Conservation (phyloP, 2,888 invertebrate genomes). For the Tromatobia lineatoria region DNA sequence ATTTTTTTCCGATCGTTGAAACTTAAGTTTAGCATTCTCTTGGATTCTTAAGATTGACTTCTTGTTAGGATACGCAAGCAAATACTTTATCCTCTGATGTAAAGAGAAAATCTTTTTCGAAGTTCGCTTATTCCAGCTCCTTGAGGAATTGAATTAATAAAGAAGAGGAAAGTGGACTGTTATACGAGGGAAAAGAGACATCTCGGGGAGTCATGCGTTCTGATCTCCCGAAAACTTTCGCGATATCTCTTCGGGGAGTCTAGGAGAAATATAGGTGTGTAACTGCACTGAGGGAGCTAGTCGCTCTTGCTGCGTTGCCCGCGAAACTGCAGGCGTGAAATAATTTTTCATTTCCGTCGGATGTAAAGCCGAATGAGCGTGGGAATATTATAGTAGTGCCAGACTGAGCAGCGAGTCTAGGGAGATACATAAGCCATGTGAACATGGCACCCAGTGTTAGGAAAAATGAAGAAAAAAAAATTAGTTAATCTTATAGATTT, state of each 20-base stretch:
- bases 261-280: neutral
- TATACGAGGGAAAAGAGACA: constrained; percentile 9
- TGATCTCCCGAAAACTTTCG: constrained; percentile 44
- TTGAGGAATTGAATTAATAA: constrained; percentile 38
- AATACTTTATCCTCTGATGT: neutral
- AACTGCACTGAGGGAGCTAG: constrained; percentile 5
- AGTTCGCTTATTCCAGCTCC: neutral
- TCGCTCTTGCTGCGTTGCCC: neutral
- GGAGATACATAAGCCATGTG: neutral
- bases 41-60: too few species aligned
- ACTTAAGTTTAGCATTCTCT: too few species aligned
- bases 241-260: constrained; percentile 37
- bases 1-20: too few species aligned
- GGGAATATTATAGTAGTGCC: constrained; percentile 30
- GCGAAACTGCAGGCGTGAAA: constrained; percentile 26
- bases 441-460: too few species aligned
- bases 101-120: neutral
- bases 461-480: too few species aligned
- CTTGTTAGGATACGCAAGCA: neutral
- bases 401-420: neutral
- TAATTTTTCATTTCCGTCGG: constrained; percentile 58
- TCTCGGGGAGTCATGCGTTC: constrained; percentile 27
- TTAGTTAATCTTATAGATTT: too few species aligned
- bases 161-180: neutral
- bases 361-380: constrained; percentile 51